Evolutionary conservation across 2,888 invertebrate genomes (phyloP).

Genomic region (Sabatieria punctata): DNA sequence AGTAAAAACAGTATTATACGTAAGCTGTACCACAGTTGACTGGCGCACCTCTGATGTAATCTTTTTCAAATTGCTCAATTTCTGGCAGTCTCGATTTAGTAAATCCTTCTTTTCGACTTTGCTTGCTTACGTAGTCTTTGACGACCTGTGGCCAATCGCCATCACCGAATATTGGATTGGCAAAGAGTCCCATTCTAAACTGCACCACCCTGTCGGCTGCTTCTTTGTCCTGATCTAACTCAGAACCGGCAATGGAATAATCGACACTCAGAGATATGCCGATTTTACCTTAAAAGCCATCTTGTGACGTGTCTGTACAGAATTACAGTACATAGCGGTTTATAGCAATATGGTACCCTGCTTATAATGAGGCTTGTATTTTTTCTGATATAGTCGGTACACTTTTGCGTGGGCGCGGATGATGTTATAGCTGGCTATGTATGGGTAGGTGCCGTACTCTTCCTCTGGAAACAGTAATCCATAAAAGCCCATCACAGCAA

Average conservation of each 20-base stretch:
- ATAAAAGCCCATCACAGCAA: background rate
- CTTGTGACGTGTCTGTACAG: no score
- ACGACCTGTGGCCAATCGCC: conserved; percentile 10
- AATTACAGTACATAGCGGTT: no score
- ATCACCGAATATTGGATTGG: conserved; percentile 10
- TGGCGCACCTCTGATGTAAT: conserved; percentile 5
- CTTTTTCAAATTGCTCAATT: conserved; percentile 28
- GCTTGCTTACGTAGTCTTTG: conserved; percentile 8
- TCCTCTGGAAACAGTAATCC: no score
- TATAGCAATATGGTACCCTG: no score
- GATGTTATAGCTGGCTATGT: conserved; percentile 47
- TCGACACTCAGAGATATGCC: background rate
- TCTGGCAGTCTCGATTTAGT: conserved; percentile 24
- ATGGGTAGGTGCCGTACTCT: conserved; percentile 29
- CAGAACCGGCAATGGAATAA: background rate
- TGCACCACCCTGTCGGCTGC: conserved; percentile 7
- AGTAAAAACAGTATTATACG: no score
- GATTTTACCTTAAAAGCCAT: background rate
- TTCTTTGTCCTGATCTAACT: background rate
- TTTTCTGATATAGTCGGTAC: conserved; percentile 45
- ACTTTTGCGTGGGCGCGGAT: conserved; percentile 48
- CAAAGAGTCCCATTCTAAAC: conserved; percentile 12
- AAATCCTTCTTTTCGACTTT: conserved; percentile 19
- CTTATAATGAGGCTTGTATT: conserved; percentile 35
- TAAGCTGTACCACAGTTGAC: no score